phyloP scores from a whole-genome alignment of 2,113 vertebrate species.

The Lepisosteus oculatus region DNA sequence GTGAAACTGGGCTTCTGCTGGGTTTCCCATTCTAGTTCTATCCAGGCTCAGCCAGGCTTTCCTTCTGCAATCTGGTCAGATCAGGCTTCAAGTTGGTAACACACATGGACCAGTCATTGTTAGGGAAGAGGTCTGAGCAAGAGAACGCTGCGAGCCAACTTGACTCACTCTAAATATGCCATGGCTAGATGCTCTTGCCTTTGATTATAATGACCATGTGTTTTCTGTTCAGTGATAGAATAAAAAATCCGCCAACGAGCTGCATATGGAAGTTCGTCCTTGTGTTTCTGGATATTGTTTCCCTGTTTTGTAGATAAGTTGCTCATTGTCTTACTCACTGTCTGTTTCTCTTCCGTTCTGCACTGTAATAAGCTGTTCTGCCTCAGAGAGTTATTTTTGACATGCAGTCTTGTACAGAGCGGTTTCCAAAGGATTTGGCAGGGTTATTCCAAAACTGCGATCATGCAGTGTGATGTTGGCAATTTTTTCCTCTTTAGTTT shows the following conservation, averaged over 20 bases:
- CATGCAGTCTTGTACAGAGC: slow-evolving; percentile 10
- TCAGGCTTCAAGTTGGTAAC: too few species aligned
- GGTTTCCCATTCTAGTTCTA: too few species aligned
- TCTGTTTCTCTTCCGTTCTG: slow-evolving; percentile 51
- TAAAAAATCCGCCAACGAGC: neutral
- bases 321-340: slow-evolving; percentile 49
- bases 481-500: neutral
- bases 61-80: too few species aligned
- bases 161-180: slow-evolving; percentile 20
- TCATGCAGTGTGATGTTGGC: neutral
- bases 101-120: too few species aligned
- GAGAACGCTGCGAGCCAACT: neutral
- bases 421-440: slow-evolving; percentile 30
- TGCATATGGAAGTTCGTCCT: neutral
- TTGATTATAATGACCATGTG: slow-evolving; percentile 9
- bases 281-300: neutral
- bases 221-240: slow-evolving; percentile 18
- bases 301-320: slow-evolving; percentile 10
- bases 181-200: slow-evolving; percentile 8
- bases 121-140: too few species aligned
- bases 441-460: slow-evolving; percentile 33
- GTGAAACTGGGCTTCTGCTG: too few species aligned
- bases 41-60: too few species aligned
- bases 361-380: slow-evolving; percentile 27
- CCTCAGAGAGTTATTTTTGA: slow-evolving; percentile 28